Evolutionary conservation across 2,888 invertebrate species (phyloP), one percentile per base, ranked within the genome.

Genomic region (Leptinotarsa haldemani): DNA sequence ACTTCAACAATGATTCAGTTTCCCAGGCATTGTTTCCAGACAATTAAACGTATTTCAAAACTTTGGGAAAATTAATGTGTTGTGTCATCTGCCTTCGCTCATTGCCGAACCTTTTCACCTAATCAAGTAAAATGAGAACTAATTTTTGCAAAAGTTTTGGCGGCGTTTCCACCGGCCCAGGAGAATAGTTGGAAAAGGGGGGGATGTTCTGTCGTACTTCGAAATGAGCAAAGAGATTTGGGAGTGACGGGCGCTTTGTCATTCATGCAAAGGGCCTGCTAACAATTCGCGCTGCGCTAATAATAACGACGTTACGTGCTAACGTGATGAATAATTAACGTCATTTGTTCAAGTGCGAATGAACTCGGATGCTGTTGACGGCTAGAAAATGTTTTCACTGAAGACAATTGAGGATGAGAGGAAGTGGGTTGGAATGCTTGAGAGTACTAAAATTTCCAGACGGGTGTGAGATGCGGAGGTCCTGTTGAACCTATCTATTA

Each of bases 271-370:
- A 80, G 79, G 78, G 77, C 74, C 75, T 79, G 76, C 77, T 56
- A 52, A 77, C 80, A 81, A 81, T 82, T 80, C 81, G 78, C 83
- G 80, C 70, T 81, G 79, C 66, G 72, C 79, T 79, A 82, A 83
- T 83, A 82, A 83, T 81, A 80, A 82, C 82, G 81, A 80, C 81
- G 78, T 81, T 80, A 80, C 80, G 79, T 79, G 82, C 81, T 80
- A 83, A 83, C 82, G 79, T 75, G 82, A 83, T 84, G 84, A 84
- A 83, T 84, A 84, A 84, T 84, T 83, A 83, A 84, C 79, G 83
- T 81, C 82, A 84, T 84, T 83, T 83, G 82, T 83, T 82, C 79
- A 76, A 81, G 81, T 79, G 82, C 80, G 81, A 83, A 83, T 81
- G 83, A 82, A 82, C 78, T 79, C 67, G 66, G 18, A 16, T 80